A percentile compares a stretch with the other conserved stretches of the same genome.
Evolutionary conservation across 2,113 vertebrate species (phyloP).

Genomic region (Pimephales promelas): DNA sequence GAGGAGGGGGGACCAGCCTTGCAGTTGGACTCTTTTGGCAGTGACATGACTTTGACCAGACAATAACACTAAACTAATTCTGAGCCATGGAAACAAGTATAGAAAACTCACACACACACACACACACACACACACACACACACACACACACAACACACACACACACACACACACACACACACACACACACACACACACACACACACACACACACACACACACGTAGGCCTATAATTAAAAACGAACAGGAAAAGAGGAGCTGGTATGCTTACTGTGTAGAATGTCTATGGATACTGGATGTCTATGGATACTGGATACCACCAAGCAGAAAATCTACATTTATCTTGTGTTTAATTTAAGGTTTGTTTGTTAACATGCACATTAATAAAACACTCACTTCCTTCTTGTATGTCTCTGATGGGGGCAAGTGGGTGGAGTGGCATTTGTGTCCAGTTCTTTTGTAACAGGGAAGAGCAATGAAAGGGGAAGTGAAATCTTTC

Average conservation of each 20-base stretch:
- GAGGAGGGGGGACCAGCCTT: slow-evolving; percentile 15
- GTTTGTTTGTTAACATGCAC: background rate
- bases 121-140: too few species aligned
- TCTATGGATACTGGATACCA: background rate
- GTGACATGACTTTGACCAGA: slow-evolving; percentile 36
- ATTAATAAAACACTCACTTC: slow-evolving; percentile 24
- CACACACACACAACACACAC: too few species aligned
- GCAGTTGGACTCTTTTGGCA: slow-evolving; percentile 43
- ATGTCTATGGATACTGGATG: background rate
- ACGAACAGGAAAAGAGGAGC: background rate
- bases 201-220: too few species aligned
- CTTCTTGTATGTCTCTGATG: background rate
- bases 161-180: too few species aligned
- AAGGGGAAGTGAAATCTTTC: slow-evolving; percentile 21
- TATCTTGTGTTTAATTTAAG: background rate
- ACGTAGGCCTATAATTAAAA: background rate
- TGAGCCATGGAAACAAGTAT: background rate
- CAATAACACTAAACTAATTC: slow-evolving; percentile 25
- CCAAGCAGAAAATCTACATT: slow-evolving; percentile 14
- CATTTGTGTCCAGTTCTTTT: slow-evolving; percentile 14
- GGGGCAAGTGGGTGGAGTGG: slow-evolving; percentile 25
- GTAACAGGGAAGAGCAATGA: slow-evolving; percentile 34
- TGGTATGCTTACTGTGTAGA: background rate
- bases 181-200: too few species aligned
- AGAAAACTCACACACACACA: background rate